Conservation (phyloP, 2,113 vertebrate species). For the Loxodonta africana region DNA sequence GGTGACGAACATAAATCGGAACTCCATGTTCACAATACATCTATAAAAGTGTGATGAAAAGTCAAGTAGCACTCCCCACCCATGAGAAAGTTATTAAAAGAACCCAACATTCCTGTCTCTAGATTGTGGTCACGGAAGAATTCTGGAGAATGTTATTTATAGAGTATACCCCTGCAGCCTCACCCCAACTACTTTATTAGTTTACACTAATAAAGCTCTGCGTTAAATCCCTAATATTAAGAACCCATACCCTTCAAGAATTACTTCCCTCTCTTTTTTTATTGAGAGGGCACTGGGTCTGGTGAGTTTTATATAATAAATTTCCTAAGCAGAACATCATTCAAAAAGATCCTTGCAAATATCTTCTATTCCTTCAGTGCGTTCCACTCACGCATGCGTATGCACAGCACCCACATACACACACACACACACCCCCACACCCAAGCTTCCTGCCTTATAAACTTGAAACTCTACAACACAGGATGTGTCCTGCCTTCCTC, state of each 20-base stretch:
- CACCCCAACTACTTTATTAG: not conserved
- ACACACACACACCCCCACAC: not conserved
- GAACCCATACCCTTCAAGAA: not conserved
- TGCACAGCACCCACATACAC: not conserved
- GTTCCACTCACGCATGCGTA: not conserved
- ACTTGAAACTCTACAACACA: conserved; percentile 42
- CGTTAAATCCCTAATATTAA: conserved; percentile 13
- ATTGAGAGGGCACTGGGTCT: too few species aligned
- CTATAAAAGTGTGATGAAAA: conserved; percentile 19
- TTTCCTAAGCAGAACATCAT: conserved; percentile 41
- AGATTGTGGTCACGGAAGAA: conserved; percentile 40
- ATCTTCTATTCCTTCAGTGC: not conserved
- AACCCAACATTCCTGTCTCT: conserved; percentile 40
- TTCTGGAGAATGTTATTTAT: conserved; percentile 51
- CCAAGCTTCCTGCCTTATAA: not conserved
- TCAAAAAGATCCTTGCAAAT: conserved; percentile 20
- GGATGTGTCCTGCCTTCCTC: not conserved
- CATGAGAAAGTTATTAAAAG: conserved; percentile 56
- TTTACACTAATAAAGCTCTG: not conserved
- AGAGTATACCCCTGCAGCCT: not conserved
- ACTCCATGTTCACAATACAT: not conserved
- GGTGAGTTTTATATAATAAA: not conserved
- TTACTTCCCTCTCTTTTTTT: not conserved
- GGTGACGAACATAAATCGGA: not conserved
- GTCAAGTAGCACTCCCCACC: conserved; percentile 1